phyloP scores from a whole-genome alignment of 2,797 vertebrate genomes.

The Falco biarmicus region DNA sequence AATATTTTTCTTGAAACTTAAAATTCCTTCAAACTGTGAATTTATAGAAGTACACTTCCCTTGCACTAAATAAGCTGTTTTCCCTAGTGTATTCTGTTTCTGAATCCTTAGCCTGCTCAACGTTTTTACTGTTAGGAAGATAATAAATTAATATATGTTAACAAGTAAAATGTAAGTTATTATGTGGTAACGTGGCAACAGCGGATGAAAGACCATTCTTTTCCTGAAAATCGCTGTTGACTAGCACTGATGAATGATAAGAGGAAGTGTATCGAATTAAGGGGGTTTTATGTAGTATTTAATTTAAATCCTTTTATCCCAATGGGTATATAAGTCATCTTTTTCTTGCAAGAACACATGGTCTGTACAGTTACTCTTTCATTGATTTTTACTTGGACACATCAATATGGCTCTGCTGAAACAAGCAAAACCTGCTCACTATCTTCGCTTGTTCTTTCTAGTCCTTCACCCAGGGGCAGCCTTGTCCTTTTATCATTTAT shows the following conservation, averaged over 20 bases:
- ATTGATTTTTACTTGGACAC: conserved; percentile 20
- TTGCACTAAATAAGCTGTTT: not conserved
- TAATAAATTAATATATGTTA: not conserved
- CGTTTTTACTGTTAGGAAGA: not conserved
- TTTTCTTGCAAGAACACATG: not conserved
- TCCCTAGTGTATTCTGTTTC: not conserved
- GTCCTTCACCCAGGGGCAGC: not conserved
- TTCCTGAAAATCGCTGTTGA: not conserved
- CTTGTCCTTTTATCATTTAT: not conserved
- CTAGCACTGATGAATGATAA: not conserved
- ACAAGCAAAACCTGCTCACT: conserved; percentile 32
- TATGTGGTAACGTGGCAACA: not conserved
- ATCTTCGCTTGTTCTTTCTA: not conserved
- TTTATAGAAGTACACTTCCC: not conserved
- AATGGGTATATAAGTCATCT: not conserved
- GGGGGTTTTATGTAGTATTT: not conserved
- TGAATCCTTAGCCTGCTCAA: not conserved
- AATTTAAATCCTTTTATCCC: not conserved
- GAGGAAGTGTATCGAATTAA: not conserved
- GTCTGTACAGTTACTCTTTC: not conserved
- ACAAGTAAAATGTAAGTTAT: not conserved
- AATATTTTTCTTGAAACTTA: not conserved
- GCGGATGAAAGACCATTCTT: not conserved
- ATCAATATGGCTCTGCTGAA: conserved; percentile 50
- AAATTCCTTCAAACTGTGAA: not conserved